Base-by-base conservation (phyloP, 2,888 invertebrate genomes). In the Philopedon plagiatum region DNA sequence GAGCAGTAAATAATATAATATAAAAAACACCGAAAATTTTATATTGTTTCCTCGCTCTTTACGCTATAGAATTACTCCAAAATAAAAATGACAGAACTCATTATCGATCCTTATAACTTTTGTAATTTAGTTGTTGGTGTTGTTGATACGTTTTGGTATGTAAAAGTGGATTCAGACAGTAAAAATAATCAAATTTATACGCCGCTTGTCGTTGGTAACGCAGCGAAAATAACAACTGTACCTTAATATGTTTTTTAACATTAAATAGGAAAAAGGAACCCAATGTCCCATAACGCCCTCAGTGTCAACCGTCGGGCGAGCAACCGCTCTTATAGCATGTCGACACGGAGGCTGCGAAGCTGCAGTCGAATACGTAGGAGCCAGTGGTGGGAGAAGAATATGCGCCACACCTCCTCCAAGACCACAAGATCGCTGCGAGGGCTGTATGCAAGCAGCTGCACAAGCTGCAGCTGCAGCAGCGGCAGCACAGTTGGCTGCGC, bases 291-390 rank as follows among this genome's bases (percentile, higher is more conserved):
- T 81, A 75, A 81, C 82, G 77, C 70, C 79, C 75, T 58, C 51
- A 80, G 76, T 75, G 81, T 73, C 81, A 83, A 44, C 81, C 66
- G 83, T 79, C 72, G 75, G 79, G 72, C 78, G 79, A 56, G 78
- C 75, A 39, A 78, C 76, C 8, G 77, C 81, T 76, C 73, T 64
- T 4, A 71, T 77, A 70, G 79, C 83, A 75, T 85, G 85, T 71
- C 80, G 85, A 65, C 85, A 86, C 86, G 89, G 83, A 85, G 88
- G 84, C 19, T 89, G 87, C 77, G 81, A 84, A 62, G 84, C 83
- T 75, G 81, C 85, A 73, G 85, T 87, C 29, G 91, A 91, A 81
- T 91, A 91, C 82, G 90, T 90, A 78, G 91, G 90, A 26, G 89
- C 89, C 39, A 89, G 89, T 75, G 90, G 90, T 29, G 90, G 90